phyloP scores from a whole-genome alignment of 2,113 vertebrate genomes.

The Aleadryas rufinucha region DNA sequence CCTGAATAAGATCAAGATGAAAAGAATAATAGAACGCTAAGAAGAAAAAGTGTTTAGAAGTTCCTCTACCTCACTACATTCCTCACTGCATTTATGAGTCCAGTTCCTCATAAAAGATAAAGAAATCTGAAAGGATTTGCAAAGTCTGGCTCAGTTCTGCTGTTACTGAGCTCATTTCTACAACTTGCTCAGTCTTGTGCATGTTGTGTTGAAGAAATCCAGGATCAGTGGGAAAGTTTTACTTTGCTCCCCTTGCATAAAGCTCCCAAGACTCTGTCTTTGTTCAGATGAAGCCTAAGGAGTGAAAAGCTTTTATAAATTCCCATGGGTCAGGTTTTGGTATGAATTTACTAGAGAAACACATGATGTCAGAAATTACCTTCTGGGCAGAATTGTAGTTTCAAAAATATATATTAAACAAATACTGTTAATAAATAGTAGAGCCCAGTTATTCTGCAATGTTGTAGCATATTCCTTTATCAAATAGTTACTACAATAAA shows the following conservation, averaged over 20 bases:
- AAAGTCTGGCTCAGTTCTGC: neutral
- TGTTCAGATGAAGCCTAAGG: neutral
- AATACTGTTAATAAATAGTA: neutral
- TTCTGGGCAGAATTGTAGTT: neutral
- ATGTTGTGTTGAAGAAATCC: neutral
- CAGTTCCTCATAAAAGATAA: neutral
- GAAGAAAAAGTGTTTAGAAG: neutral
- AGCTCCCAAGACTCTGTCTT: neutral
- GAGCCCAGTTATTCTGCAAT: neutral
- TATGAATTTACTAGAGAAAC: neutral
- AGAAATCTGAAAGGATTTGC: neutral
- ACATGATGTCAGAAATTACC: neutral
- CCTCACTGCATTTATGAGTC: neutral
- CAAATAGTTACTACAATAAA: neutral
- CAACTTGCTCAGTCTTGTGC: neutral
- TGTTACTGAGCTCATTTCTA: neutral
- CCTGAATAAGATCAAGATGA: neutral
- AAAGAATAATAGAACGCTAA: neutral
- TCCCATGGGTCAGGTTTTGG: neutral
- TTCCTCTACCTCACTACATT: neutral
- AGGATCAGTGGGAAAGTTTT: neutral
- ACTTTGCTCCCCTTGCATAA: neutral
- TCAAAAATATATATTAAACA: neutral
- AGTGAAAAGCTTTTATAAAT: neutral
- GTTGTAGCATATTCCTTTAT: neutral